phyloP scores from a whole-genome alignment of 2,888 invertebrate species.

The Papilio demoleus region DNA sequence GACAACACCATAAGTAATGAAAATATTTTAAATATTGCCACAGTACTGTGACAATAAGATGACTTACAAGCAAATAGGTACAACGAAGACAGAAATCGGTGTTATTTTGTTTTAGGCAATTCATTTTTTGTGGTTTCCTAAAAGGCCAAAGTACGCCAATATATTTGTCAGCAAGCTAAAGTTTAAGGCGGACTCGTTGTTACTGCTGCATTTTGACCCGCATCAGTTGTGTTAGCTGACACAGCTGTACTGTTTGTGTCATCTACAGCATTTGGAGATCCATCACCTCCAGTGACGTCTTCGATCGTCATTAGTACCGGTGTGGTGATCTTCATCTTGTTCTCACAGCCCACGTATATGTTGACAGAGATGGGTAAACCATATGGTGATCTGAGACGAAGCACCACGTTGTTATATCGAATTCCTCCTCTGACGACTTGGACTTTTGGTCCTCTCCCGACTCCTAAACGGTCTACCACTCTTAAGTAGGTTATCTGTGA shows the following conservation, averaged over 20 bases:
- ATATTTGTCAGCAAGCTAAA: no score
- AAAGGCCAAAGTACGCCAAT: no score
- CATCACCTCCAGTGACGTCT: background rate
- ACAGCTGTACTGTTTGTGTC: background rate
- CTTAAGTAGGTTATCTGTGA: slow-evolving; percentile 71
- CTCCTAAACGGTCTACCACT: slow-evolving; percentile 65
- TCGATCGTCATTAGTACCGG: background rate
- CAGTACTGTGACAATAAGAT: no score
- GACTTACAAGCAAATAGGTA: no score
- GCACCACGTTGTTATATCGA: slow-evolving; percentile 55
- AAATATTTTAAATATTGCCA: no score
- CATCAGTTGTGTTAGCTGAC: background rate
- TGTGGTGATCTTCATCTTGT: slow-evolving; percentile 49
- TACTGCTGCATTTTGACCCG: background rate
- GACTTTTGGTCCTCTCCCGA: slow-evolving; percentile 57
- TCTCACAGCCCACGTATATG: slow-evolving; percentile 67
- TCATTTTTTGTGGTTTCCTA: no score
- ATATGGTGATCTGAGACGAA: slow-evolving; percentile 59
- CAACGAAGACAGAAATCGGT: no score
- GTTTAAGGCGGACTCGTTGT: background rate
- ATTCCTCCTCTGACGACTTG: slow-evolving; percentile 65
- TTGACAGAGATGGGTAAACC: slow-evolving; percentile 67
- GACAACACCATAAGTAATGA: no score
- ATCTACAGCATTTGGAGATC: background rate
- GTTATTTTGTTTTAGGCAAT: no score